phyloP scores from a whole-genome alignment of 2,113 vertebrate species.

The Dicrurus megarhynchus region DNA sequence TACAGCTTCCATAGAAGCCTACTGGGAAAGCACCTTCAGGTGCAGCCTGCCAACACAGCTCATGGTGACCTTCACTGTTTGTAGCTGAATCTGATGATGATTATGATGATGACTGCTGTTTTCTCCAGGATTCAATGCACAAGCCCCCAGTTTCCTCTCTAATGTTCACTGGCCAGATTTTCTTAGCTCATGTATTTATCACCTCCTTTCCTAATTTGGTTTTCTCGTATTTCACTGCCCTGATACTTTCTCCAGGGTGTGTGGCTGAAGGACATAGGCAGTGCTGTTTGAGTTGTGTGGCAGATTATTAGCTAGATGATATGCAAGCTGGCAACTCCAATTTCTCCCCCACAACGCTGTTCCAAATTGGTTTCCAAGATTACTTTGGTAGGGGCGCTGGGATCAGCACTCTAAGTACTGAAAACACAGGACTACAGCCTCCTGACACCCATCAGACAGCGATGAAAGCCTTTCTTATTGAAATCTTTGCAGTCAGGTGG shows the following conservation, averaged over 20 bases:
- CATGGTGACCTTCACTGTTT: background rate
- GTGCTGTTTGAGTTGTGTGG: background rate
- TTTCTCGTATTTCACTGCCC: background rate
- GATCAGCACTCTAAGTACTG: background rate
- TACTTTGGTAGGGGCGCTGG: background rate
- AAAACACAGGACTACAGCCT: background rate
- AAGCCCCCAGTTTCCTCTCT: background rate
- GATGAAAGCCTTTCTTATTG: background rate
- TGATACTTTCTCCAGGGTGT: background rate
- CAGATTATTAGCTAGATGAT: background rate
- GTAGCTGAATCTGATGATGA: background rate
- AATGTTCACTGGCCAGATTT: background rate
- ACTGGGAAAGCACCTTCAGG: background rate
- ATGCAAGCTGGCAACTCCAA: background rate
- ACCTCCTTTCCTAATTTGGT: background rate
- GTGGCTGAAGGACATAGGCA: background rate
- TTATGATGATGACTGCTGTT: background rate
- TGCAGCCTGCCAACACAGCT: conserved; percentile 1
- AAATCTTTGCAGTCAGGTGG: conserved; percentile 11
- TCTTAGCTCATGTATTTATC: background rate
- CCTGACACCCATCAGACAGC: background rate
- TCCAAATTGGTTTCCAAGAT: background rate
- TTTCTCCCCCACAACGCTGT: background rate
- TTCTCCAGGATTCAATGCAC: background rate
- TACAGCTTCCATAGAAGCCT: background rate